Evolutionary conservation across 1,140 invertebrate genomes (phyloP).

Genomic region (Solen grandis): DNA sequence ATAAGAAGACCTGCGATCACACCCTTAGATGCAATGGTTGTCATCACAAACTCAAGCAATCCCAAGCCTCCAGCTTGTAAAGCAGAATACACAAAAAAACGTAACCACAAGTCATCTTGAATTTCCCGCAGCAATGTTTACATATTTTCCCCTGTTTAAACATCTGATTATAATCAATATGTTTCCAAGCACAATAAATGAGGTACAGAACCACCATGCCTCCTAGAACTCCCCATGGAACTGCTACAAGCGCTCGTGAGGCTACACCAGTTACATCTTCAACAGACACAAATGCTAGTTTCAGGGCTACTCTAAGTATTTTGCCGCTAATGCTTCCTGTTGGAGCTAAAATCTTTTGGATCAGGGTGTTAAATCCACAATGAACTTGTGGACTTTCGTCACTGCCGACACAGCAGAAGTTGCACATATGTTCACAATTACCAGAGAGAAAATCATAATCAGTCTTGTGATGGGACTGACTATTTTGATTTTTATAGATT

Average conservation of each 20-base stretch:
- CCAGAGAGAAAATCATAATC: background rate
- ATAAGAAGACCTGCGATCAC: background rate
- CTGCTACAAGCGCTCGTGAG: background rate
- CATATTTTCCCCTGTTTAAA: background rate
- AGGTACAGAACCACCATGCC: background rate
- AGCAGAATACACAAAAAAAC: slow-evolving; percentile 1
- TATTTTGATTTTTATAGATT: background rate
- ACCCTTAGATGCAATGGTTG: background rate
- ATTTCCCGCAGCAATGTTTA: background rate
- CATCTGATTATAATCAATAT: background rate
- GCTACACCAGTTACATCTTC: slow-evolving; percentile 32
- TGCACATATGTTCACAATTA: slow-evolving; percentile 47
- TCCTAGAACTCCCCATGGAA: background rate
- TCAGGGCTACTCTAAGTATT: slow-evolving; percentile 1
- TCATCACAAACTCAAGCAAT: background rate
- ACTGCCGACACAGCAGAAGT: slow-evolving; percentile 18
- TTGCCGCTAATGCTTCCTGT: background rate
- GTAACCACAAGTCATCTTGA: slow-evolving; percentile 1
- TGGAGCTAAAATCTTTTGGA: background rate
- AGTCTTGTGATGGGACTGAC: background rate
- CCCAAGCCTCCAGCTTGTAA: slow-evolving; percentile 1
- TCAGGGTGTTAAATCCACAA: background rate
- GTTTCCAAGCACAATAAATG: background rate
- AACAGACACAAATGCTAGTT: background rate
- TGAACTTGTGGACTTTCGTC: slow-evolving; percentile 12